Conservation (phyloP, 2,113 vertebrate genomes). For the Notothenia coriiceps region DNA sequence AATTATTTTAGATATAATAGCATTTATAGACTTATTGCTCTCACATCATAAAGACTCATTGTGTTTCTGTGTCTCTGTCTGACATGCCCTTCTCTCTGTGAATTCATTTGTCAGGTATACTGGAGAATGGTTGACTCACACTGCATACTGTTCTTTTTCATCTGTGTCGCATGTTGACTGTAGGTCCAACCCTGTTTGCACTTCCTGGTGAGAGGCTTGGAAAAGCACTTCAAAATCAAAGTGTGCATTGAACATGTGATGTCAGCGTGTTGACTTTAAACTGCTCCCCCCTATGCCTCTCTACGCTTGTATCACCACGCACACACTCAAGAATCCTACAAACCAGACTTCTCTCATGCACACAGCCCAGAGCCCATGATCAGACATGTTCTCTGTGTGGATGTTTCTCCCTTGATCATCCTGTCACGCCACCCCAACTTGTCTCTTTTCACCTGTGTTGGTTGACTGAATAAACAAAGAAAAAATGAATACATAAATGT, state of each 20-base stretch:
- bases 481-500: background rate
- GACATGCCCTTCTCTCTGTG: background rate
- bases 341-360: too few species aligned
- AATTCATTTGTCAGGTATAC: background rate
- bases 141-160: background rate
- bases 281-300: too few species aligned
- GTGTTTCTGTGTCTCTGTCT: background rate
- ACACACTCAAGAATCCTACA: too few species aligned
- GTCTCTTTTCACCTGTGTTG: too few species aligned
- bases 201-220: background rate
- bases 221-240: background rate
- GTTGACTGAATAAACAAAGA: too few species aligned
- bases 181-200: constrained; percentile 28
- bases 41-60: background rate
- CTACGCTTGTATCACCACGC: too few species aligned
- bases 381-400: too few species aligned
- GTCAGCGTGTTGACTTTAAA: background rate
- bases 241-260: background rate
- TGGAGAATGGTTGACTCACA: constrained; percentile 5
- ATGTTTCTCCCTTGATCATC: too few species aligned
- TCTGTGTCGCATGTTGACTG: constrained; percentile 19
- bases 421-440: too few species aligned
- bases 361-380: too few species aligned
- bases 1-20: background rate
- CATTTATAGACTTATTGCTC: background rate